These are phyloP conservation scores for Ceramica pisi DNA, from an alignment of 2,888 invertebrate genomes.

Conservation along the genomic window DNA sequence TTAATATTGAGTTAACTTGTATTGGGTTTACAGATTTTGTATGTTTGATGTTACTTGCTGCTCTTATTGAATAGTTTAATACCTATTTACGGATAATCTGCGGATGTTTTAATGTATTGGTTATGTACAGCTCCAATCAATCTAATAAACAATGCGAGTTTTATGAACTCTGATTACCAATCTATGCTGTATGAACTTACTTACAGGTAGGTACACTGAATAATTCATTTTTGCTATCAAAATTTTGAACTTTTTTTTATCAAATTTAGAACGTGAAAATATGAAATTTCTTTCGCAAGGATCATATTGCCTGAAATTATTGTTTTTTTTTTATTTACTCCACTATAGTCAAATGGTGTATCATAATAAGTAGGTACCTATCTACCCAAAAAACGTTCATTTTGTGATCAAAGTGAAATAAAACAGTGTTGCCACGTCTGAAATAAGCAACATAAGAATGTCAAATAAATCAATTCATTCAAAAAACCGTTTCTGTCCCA, in stretches of 20 bases:
- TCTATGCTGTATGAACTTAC: too few relatives aligned
- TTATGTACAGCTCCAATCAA: constrained; percentile 1
- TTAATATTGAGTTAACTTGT: constrained; percentile 59
- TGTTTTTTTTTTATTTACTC: too few relatives aligned
- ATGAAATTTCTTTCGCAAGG: too few relatives aligned
- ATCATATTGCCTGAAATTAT: too few relatives aligned
- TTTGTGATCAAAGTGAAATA: not conserved
- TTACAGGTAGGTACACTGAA: too few relatives aligned
- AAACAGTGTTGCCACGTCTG: constrained; percentile 11
- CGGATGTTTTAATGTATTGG: not conserved
- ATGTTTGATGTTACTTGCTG: constrained; percentile 40
- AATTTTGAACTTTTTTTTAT: too few relatives aligned
- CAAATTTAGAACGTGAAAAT: too few relatives aligned
- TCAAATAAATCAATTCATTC: constrained; percentile 6
- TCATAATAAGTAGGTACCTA: too few relatives aligned
- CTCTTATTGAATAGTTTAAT: constrained; percentile 14
- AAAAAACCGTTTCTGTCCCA: constrained; percentile 12
- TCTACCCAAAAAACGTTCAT: not conserved
- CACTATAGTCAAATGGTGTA: too few relatives aligned
- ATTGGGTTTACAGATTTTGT: constrained; percentile 46
- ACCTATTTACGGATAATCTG: constrained; percentile 9
- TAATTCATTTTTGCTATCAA: too few relatives aligned
- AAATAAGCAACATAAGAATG: not conserved
- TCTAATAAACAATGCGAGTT: not conserved
- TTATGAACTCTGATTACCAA: not conserved